Percentiles rank a stretch among this genome's conserved stretches.
Evolutionary conservation across 2,797 vertebrate genomes (phyloP).

Genomic region (Platalea minor): DNA sequence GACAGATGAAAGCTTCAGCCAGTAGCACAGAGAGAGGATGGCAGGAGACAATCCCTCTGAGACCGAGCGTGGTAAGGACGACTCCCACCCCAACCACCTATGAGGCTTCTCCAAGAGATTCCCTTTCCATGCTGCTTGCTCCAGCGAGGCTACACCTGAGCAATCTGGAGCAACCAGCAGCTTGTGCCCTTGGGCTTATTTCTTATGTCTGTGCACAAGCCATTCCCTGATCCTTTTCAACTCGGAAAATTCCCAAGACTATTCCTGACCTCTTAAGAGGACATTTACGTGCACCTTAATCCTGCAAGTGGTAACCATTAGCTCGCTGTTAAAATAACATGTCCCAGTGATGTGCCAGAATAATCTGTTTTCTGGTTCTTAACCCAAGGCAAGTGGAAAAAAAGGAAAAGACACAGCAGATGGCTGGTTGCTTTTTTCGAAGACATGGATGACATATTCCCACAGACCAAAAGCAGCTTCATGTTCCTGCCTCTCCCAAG

Average conservation of each 20-base stretch:
- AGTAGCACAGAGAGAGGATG: fast-evolving
- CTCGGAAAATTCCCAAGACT: neutral
- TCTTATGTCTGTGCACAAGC: neutral
- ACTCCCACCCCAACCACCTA: neutral
- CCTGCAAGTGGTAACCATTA: neutral
- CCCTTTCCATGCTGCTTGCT: neutral
- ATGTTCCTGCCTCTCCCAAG: neutral
- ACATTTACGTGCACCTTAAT: neutral
- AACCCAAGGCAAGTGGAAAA: neutral
- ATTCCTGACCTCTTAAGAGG: neutral
- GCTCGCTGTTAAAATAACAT: neutral
- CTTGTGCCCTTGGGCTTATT: neutral
- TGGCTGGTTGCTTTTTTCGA: neutral
- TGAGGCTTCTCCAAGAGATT: neutral
- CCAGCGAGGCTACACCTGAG: neutral
- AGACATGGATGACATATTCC: neutral
- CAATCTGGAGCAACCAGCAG: neutral
- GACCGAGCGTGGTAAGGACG: fast-evolving
- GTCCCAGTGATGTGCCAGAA: neutral
- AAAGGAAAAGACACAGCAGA: neutral
- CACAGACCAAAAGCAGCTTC: neutral
- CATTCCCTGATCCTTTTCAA: neutral
- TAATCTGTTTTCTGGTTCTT: neutral
- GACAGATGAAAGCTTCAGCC: neutral
- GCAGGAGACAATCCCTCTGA: neutral